Evolutionary conservation across 2,113 vertebrate species (phyloP).

Genomic region (Lycaon pictus): DNA sequence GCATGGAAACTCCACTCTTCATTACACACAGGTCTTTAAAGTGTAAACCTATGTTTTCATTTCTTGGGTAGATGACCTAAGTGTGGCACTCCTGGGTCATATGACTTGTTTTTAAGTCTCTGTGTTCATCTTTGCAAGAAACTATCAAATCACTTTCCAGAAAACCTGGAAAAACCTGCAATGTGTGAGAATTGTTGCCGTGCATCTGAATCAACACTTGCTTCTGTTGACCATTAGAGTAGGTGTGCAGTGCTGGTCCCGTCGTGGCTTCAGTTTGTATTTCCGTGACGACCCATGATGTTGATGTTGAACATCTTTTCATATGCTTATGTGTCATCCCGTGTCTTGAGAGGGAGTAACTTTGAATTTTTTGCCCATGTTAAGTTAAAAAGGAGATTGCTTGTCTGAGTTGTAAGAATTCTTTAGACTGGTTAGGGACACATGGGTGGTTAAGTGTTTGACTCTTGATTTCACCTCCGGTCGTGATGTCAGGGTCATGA

Average conservation of each 20-base stretch:
- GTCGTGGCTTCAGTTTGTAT: slow-evolving; percentile 13
- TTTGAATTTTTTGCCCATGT: slow-evolving; percentile 1
- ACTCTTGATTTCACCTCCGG: background rate
- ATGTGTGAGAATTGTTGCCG: background rate
- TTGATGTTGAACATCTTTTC: background rate
- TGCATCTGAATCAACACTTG: background rate
- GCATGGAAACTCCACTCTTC: background rate
- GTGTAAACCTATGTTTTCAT: background rate
- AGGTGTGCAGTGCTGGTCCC: background rate
- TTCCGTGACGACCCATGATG: background rate
- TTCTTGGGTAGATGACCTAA: background rate
- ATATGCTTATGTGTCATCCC: background rate
- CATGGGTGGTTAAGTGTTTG: background rate
- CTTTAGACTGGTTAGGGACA: background rate
- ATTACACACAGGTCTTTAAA: background rate
- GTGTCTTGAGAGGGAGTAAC: background rate
- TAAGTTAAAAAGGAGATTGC: slow-evolving; percentile 18
- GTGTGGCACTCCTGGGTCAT: background rate
- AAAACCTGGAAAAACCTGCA: background rate
- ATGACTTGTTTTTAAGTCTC: background rate
- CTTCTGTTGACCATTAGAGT: no score
- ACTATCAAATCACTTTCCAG: background rate
- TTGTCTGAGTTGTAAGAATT: background rate
- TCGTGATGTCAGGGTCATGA: background rate
- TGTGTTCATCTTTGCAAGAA: background rate